A percentile compares a stretch with the other conserved stretches of the same genome.
Conservation (phyloP, 1,140 invertebrate genomes). For the Sipha flava region DNA sequence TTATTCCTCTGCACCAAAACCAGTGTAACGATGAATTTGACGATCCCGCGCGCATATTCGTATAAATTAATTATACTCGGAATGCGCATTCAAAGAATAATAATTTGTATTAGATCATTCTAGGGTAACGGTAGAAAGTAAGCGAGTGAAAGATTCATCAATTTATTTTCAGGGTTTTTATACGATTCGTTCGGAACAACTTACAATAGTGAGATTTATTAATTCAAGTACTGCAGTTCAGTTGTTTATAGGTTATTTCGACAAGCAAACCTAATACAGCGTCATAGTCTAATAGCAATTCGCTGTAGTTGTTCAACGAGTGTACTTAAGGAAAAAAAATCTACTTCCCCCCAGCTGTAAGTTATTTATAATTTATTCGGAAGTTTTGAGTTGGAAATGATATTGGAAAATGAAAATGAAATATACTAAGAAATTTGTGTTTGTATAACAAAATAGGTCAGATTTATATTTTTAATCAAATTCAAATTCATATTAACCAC, state of each 20-base stretch:
- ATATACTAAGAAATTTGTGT: not conserved
- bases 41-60: not conserved
- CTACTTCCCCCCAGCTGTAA: too few relatives aligned
- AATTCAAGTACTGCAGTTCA: too few relatives aligned
- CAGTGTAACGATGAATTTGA: not conserved
- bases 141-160: not conserved
- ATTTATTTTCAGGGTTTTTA: not conserved
- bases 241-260: too few relatives aligned
- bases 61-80: not conserved
- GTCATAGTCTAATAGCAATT: too few relatives aligned
- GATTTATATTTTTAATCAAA: not conserved
- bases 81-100: not conserved
- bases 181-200: not conserved
- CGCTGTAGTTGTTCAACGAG: too few relatives aligned
- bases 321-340: too few relatives aligned
- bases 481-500: not conserved
- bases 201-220: not conserved
- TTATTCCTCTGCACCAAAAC: too few relatives aligned
- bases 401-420: too few relatives aligned
- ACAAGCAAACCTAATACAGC: not conserved
- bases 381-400: too few relatives aligned
- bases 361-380: too few relatives aligned
- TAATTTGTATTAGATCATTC: too few relatives aligned
- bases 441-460: not conserved
- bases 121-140: too few relatives aligned